A percentile compares a stretch with the other conserved stretches of the same genome.
These are phyloP conservation scores for Pseudococcus jackbeardsleyi DNA, from an alignment of 2,888 invertebrate genomes.

Conservation along the genomic window DNA sequence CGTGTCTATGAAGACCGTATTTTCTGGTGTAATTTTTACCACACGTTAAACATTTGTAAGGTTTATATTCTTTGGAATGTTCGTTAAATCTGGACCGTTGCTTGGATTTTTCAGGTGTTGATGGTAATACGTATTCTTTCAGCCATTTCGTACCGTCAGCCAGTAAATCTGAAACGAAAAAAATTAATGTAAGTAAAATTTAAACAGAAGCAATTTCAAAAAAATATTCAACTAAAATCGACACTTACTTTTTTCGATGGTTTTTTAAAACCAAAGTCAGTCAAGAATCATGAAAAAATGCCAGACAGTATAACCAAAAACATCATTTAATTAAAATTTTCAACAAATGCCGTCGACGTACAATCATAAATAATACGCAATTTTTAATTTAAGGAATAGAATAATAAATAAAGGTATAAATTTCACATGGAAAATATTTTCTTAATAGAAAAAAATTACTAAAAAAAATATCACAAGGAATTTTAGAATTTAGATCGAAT, in stretches of 20 bases:
- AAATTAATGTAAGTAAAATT: neutral
- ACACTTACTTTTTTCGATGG: neutral
- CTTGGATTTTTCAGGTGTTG: neutral
- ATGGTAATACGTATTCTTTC: constrained; percentile 49
- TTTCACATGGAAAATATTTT: neutral
- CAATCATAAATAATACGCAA: neutral
- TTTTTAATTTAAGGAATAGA: neutral
- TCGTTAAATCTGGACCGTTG: neutral
- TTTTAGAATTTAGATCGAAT: constrained; percentile 22
- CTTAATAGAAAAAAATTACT: neutral
- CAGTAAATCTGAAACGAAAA: constrained; percentile 27
- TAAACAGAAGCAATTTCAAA: neutral
- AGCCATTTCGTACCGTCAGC: constrained; percentile 46
- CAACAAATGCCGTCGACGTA: neutral
- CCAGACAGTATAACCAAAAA: neutral
- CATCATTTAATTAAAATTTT: neutral
- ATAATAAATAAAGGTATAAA: neutral
- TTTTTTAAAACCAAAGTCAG: neutral
- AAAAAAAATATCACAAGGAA: constrained; percentile 26
- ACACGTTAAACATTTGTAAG: constrained; percentile 69
- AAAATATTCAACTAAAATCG: neutral
- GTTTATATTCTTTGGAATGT: constrained; percentile 15
- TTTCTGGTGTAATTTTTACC: constrained; percentile 71
- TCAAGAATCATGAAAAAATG: no score
- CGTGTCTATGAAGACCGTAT: constrained; percentile 69